Evolutionary conservation across 2,113 vertebrate genomes (phyloP), one percentile per base, ranked within the genome.

Genomic region (Lepus europaeus): DNA sequence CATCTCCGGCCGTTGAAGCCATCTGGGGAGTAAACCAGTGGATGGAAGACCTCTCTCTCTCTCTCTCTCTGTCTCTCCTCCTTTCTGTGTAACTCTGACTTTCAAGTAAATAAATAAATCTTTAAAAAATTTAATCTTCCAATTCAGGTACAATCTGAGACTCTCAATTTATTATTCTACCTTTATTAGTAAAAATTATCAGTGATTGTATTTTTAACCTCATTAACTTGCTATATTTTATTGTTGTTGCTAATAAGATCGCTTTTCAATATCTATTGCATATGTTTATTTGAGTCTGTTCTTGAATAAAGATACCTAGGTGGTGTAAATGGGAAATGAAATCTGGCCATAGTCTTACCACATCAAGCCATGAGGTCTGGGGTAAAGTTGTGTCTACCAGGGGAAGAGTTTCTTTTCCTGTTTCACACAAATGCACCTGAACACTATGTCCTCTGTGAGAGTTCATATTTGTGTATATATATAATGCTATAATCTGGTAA

Each of bases 101-200:
- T 8, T 45, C 45, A 45, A 45, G 45, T 45, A 45, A 45, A 45
- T 45, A 45, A 45, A 25, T 94, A 45, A 45, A 45, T 45, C 45
- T 45, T 45, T 45, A 45, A 45, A 45, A 45, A 45, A 45, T 7
- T 45, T 49, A 56, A 27, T 82, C 45, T 78, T 89, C 14, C 27
- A 85, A 77, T 29, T 94, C 83, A 94, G 31, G 10, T 13, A 82
- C 9, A 82, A 93, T 19, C 56, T 68, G 68, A 45, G 20, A 83
- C 66, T 16, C 3, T 85, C 19, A 17, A 33, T 56, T 87, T 88
- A 77, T 78, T 33, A 53, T 56, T 90, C 80, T 56, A 29, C 56
- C 25, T 69, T 49, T 64, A 20, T 72, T 13, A 76, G 39, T 56
- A 89, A 76, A 33, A 45, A 45, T 45, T 45, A 45, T 45, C 45